Evolutionary conservation across 1,140 invertebrate species (phyloP), one percentile per base, ranked within the genome.

Genomic region (Proctacanthus coquilletti): DNA sequence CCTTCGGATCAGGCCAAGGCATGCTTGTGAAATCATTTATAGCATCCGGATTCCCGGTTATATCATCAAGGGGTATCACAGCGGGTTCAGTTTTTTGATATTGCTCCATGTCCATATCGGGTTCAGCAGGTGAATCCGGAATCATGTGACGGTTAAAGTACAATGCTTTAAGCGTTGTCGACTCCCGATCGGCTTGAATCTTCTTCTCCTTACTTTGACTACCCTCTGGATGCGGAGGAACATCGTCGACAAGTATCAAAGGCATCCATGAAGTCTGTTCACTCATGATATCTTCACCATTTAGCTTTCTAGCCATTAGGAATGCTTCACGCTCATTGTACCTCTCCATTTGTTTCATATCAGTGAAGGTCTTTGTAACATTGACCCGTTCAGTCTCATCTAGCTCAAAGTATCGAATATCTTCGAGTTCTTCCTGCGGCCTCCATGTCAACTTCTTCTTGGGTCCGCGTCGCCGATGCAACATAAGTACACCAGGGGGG

Each of bases 331-430:
- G 73, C 61, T 95, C 91, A 45, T 79, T 68, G 43, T 75, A 70
- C 40, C 83, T 79, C 52, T 95, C 91, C 66, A 88, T 76, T 54
- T 82, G 76, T 55, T 88, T 89, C 79, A 89, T 80, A 45, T 91
- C 86, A n/a, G 74, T 77, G 61, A 93, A 94, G 19, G 83, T 82
- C 58, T 84, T 83, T 0, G 85, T 89, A 0, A 95, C 89, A 64
- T 94, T 94, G 1, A 92, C 85, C 52, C 89, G 73, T 64, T 95
- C 89, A 3, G 79, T 92, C 63, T 93, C 88, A 62, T 95, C 89
- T 29, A 93, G 58, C 58, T 93, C 87, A 60, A 96, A 96, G 52
- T 80, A 91, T 46, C 78, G 74, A 29, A 88, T 68, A 43, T 84
- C 75, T 50, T 82, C 78, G 13, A 95, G 62, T 36, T 89, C 76